phyloP scores from a whole-genome alignment of 2,797 vertebrate species.

The Peromyscus attwateri region DNA sequence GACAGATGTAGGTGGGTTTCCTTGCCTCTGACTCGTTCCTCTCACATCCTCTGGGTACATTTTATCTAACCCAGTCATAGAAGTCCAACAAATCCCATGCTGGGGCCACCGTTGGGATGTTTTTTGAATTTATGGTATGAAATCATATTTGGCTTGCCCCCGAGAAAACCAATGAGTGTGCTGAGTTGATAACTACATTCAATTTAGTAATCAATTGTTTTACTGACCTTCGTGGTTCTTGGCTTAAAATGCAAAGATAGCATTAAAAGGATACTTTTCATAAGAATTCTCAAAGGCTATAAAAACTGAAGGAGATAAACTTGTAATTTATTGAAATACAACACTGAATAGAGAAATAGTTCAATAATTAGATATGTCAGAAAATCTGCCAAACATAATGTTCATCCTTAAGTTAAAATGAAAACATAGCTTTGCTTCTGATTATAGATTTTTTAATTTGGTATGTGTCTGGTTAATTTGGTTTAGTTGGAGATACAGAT shows the following conservation, averaged over 20 bases:
- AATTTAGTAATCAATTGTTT: slow-evolving; percentile 15
- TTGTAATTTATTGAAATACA: slow-evolving; percentile 36
- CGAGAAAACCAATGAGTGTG: slow-evolving; percentile 14
- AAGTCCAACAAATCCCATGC: not conserved
- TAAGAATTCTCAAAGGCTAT: slow-evolving; percentile 31
- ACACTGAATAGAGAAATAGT: slow-evolving; percentile 49
- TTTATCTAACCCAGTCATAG: not conserved
- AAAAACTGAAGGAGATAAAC: slow-evolving; percentile 60
- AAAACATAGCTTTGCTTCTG: slow-evolving; percentile 56
- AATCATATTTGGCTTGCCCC: slow-evolving; percentile 50
- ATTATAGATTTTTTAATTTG: slow-evolving; percentile 62
- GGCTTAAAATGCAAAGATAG: slow-evolving; percentile 60
- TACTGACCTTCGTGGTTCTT: slow-evolving; percentile 62
- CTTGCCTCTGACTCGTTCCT: slow-evolving; percentile 3
- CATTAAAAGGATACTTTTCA: slow-evolving; percentile 51
- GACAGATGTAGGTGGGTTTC: not conserved
- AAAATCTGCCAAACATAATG: slow-evolving; percentile 64
- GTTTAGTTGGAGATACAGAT: slow-evolving; percentile 20
- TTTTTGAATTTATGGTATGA: slow-evolving; percentile 50
- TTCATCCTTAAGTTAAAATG: slow-evolving; percentile 48
- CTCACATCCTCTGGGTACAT: not conserved
- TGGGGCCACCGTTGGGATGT: not conserved
- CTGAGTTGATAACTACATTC: slow-evolving; percentile 21
- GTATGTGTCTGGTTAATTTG: slow-evolving; percentile 47
- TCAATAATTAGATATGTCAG: slow-evolving; percentile 63